Evolutionary conservation across 2,797 vertebrate species (phyloP), one percentile per base, ranked within the genome.

Genomic region (Orientallactaga sibirica): DNA sequence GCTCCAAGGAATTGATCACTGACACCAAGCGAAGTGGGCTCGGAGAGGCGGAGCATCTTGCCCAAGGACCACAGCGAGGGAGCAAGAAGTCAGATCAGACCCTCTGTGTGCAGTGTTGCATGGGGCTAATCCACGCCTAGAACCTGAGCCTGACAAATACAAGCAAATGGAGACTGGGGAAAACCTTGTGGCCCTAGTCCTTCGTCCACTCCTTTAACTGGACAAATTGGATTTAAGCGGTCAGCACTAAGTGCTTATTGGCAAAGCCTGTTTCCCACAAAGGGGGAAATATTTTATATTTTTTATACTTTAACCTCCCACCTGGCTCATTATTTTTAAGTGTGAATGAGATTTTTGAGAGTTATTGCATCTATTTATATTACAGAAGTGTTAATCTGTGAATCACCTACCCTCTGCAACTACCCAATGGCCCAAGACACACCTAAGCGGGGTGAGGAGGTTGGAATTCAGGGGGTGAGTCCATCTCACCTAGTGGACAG

Each of bases 241-340:
- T 92, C 74, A 88, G 94, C 94, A 95, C 96, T 86, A 96, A 48
- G 87, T 81, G 43, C 86, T 94, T 96, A 67, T 10, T 94, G 92
- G 96, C 74, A 85, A 76, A 93, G 92, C 95, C 97, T 96, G 91
- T 79, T 90, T 96, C 97, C 97, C 96, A 97, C 93, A 85, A 41
- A 97, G 95, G 95, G 71, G 15, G 73, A 85, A 96, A 97, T 98
- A n/a, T n/a, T n/a, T n/a, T n/a, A n/a, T n/a, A n/a, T n/a, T n/a
- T 97, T 92, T 97, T 97, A 93, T 97, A 97, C 48, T 97, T 70
- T 97, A 97, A 95, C 29, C 29, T 55, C 2, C 2, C 29, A 74
- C 77, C 78, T 3, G 37, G 20, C 24, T 48, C 77, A n/a, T 5
- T 95, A 97, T 97, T 97, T 97, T 97, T 68, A 97, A 97, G 94